Base-by-base conservation (phyloP, 2,113 vertebrate species). In the Ammodramus savannarum region DNA sequence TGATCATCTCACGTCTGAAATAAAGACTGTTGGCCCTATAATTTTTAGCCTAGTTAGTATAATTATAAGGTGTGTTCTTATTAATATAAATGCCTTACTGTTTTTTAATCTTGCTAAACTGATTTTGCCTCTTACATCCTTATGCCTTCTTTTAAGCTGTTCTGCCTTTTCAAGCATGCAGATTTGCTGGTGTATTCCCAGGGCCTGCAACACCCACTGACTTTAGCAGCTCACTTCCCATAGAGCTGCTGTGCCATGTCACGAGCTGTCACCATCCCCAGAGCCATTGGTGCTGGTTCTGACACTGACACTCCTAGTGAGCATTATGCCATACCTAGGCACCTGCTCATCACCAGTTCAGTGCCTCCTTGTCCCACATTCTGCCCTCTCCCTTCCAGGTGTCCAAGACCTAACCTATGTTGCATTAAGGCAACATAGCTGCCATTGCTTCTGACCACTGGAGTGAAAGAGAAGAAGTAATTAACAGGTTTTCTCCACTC, bases 1-100 rank as follows among this genome's bases (percentile, higher is more conserved):
- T 85, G 77, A 95, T 89, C 74, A 82, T 93, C 77, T 85, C 75
- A 49, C 76, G 66, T 71, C 61, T 96, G 82, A 96, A 96, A 92
- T 91, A 88, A 96, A 95, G 41, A 10, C 77, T 89, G 48, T 87
- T 95, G 2, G 74, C 34, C 83, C 87, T 93, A 61, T 95, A 95
- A 89, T 91, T 96, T 97, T 95, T 92, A 91, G 73, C 52, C 89
- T 90, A 78, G 66, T 96, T 96, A 95, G 38, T 1, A 15, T 96
- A 97, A 97, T 95, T 95, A 90, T 63, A 93, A 90, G 54, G 41
- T 19, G 6, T 85, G 78, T 80, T 96, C 88, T 93, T 77, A 78
- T 90, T 94, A 57, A 25, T 87, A 85, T 72, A 94, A 96, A 93
- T 85, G 67, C 44, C 71, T 94, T 93, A 79, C 88, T 0, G 0